These are phyloP conservation scores for Diploptera punctata DNA, from an alignment of 2,888 invertebrate genomes.

Conservation along the genomic window DNA sequence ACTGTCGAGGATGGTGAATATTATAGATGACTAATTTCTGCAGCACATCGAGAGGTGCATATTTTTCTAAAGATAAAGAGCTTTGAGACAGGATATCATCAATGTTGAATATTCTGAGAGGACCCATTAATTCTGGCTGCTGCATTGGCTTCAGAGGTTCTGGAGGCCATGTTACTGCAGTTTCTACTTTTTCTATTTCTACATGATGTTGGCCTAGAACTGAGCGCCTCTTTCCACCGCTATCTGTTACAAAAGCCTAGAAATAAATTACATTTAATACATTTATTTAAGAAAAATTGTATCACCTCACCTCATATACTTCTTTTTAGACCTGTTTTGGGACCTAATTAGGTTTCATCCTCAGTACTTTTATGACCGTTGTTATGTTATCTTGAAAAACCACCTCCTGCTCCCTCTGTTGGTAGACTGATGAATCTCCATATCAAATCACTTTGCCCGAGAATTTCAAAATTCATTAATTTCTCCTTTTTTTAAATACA, in stretches of 20 bases:
- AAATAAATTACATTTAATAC: conserved; percentile 34
- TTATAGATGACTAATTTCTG: conserved; percentile 65
- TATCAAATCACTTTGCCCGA: too few species aligned
- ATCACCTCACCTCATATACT: too few species aligned
- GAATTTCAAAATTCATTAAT: too few species aligned
- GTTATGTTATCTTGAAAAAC: too few species aligned
- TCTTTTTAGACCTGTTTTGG: too few species aligned
- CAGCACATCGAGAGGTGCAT: conserved; percentile 51
- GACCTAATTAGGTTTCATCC: too few species aligned
- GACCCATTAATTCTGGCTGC: conserved; percentile 51
- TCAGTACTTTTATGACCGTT: too few species aligned
- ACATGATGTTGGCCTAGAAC: conserved; percentile 74
- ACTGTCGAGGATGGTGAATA: conserved; percentile 63
- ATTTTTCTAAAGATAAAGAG: conserved; percentile 43
- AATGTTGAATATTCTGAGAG: conserved; percentile 52
- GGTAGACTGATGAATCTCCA: too few species aligned
- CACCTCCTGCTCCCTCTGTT: too few species aligned
- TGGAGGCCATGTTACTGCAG: conserved; percentile 59
- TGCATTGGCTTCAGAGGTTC: conserved; percentile 51
- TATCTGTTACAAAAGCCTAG: conserved; percentile 61
- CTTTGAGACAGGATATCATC: conserved; percentile 45
- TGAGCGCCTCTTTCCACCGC: conserved; percentile 59
- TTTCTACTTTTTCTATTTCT: conserved; percentile 65
- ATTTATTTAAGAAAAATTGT: too few species aligned
- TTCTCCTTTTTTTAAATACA: too few species aligned